Evolutionary conservation across 2,888 invertebrate genomes (phyloP).

Genomic region (Morpho helenor): DNA sequence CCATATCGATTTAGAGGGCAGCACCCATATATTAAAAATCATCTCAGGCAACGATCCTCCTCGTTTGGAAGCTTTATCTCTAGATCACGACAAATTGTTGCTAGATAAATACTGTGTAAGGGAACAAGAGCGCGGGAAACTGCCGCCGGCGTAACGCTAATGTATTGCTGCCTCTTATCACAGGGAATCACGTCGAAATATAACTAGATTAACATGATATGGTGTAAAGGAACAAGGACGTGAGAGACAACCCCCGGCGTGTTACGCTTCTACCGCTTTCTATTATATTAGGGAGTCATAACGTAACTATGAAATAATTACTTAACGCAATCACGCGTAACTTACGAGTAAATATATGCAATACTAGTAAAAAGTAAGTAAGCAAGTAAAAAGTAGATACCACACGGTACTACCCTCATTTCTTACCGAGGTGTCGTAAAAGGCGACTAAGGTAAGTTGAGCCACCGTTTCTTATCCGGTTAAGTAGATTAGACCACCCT

Average conservation of each 20-base stretch:
- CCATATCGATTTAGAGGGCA: constrained; percentile 34
- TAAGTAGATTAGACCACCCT: too few species aligned
- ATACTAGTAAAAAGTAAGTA: too few species aligned
- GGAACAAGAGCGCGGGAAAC: constrained; percentile 16
- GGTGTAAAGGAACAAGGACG: background rate
- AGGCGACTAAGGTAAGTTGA: too few species aligned
- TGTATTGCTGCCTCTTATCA: background rate
- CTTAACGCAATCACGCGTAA: too few species aligned
- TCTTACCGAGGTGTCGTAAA: too few species aligned
- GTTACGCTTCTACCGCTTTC: too few species aligned
- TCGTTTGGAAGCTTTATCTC: constrained; percentile 26
- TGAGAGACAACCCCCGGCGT: background rate
- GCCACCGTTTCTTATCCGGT: too few species aligned
- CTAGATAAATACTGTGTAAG: constrained; percentile 42
- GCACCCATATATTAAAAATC: constrained; percentile 33
- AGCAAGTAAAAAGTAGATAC: too few species aligned
- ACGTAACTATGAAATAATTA: too few species aligned
- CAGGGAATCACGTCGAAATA: background rate
- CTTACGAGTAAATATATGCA: too few species aligned
- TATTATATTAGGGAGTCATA: too few species aligned
- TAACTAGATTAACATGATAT: constrained; percentile 1
- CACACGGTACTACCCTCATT: too few species aligned
- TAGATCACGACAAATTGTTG: constrained; percentile 37
- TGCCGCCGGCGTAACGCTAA: background rate
- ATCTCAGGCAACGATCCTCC: constrained; percentile 30